phyloP scores from a whole-genome alignment of 2,888 invertebrate genomes.

The Seira musarum region DNA sequence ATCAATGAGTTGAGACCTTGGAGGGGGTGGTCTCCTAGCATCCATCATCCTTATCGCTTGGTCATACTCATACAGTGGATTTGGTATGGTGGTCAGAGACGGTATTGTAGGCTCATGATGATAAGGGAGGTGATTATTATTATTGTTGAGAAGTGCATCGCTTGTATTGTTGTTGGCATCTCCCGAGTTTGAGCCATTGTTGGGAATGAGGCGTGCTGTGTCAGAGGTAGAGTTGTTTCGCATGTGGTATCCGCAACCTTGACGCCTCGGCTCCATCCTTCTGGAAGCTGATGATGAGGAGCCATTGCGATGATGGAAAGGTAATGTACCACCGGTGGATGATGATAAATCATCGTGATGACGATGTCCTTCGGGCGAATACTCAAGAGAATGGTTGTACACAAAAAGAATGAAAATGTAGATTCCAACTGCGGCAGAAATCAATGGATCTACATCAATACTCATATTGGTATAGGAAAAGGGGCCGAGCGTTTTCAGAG shows the following conservation, averaged over 20 bases:
- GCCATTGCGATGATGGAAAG: conserved; percentile 34
- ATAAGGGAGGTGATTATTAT: no score
- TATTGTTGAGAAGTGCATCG: conserved; percentile 33
- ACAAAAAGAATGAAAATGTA: conserved; percentile 59
- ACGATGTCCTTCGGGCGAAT: conserved; percentile 41
- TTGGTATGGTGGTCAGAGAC: conserved; percentile 38
- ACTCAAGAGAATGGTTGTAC: conserved; percentile 60
- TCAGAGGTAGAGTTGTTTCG: conserved; percentile 53
- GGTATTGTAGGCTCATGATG: conserved; percentile 8
- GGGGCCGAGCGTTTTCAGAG: conserved; percentile 45
- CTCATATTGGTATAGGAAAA: conserved; percentile 56
- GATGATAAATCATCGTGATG: conserved; percentile 28
- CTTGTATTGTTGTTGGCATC: conserved; percentile 57
- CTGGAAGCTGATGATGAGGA: conserved; percentile 14
- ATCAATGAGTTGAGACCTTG: conserved; percentile 48
- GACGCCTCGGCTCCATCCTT: conserved; percentile 19
- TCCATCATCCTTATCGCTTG: conserved; percentile 52
- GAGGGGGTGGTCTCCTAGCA: conserved; percentile 43
- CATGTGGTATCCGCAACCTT: conserved; percentile 30
- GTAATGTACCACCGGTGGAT: conserved; percentile 17
- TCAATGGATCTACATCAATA: conserved; percentile 52
- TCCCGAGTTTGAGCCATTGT: conserved; percentile 37
- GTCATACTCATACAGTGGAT: conserved; percentile 55
- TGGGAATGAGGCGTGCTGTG: conserved; percentile 52
- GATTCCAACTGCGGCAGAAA: conserved; percentile 59